These are phyloP conservation scores for Threskiornis aethiopicus DNA, from an alignment of 2,797 vertebrate genomes.

Conservation along the genomic window DNA sequence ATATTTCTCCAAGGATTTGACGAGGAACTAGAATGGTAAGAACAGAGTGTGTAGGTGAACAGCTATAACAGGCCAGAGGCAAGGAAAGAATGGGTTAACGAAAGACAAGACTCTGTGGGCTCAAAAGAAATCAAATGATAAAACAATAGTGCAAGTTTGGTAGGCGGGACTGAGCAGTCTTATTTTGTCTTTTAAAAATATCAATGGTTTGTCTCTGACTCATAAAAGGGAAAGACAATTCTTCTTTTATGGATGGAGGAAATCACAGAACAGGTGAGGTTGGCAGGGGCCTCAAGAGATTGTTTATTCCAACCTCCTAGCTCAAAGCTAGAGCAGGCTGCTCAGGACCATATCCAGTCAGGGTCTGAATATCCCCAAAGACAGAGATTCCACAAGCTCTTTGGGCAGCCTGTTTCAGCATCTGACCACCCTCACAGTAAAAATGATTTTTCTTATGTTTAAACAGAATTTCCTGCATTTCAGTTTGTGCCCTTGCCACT, in stretches of 20 bases:
- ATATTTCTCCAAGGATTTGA: neutral
- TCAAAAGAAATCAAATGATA: neutral
- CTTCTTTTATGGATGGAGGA: neutral
- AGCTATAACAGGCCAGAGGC: neutral
- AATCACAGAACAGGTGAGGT: neutral
- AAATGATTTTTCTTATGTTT: neutral
- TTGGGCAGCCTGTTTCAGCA: neutral
- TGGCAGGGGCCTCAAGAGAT: neutral
- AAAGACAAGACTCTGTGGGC: neutral
- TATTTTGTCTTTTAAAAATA: neutral
- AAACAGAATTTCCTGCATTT: neutral
- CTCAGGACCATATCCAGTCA: neutral
- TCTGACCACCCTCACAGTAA: neutral
- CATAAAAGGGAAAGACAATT: neutral
- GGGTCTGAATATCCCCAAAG: neutral
- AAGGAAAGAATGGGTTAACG: neutral
- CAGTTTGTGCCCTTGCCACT: neutral
- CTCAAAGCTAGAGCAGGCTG: neutral
- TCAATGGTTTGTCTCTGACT: neutral
- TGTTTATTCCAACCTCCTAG: neutral
- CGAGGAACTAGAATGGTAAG: neutral
- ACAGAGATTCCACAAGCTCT: neutral
- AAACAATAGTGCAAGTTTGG: neutral
- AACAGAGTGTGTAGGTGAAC: neutral
- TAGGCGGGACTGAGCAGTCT: neutral